Conservation (phyloP, 2,888 invertebrate species). For the Hydrotaea cyrtoneurina region DNA sequence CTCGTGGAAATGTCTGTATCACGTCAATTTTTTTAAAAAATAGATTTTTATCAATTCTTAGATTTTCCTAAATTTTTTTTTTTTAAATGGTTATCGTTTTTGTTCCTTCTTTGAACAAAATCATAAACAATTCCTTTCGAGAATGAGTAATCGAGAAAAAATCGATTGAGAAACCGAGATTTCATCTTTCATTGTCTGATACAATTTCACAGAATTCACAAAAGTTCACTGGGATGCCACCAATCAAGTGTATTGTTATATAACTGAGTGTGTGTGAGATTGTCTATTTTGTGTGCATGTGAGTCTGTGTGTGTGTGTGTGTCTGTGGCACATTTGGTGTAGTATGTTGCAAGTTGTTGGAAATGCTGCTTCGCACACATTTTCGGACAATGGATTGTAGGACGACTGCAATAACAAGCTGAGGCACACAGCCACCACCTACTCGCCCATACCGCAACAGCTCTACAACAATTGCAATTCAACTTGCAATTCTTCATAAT, state of each 20-base stretch:
- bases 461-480: neutral
- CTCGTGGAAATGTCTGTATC: too few relatives aligned
- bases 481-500: conserved; percentile 22
- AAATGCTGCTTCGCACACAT: conserved; percentile 9
- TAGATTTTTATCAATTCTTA: too few relatives aligned
- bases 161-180: too few relatives aligned
- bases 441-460: neutral
- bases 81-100: too few relatives aligned
- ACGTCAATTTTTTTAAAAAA: too few relatives aligned
- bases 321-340: neutral
- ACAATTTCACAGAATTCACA: too few relatives aligned
- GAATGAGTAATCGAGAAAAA: too few relatives aligned
- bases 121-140: too few relatives aligned
- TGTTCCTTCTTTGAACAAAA: too few relatives aligned
- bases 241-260: neutral
- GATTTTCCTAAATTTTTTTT: too few relatives aligned
- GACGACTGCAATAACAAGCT: conserved; percentile 8
- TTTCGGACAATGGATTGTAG: conserved; percentile 5
- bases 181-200: too few relatives aligned
- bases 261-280: neutral
- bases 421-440: neutral
- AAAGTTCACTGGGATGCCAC: neutral
- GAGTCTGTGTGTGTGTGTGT: neutral
- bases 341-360: conserved; percentile 17
- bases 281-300: too few relatives aligned